These are phyloP conservation scores for Stomatorhinus ivindoensis DNA, from an alignment of 2,113 vertebrate species.

Conservation along the genomic window DNA sequence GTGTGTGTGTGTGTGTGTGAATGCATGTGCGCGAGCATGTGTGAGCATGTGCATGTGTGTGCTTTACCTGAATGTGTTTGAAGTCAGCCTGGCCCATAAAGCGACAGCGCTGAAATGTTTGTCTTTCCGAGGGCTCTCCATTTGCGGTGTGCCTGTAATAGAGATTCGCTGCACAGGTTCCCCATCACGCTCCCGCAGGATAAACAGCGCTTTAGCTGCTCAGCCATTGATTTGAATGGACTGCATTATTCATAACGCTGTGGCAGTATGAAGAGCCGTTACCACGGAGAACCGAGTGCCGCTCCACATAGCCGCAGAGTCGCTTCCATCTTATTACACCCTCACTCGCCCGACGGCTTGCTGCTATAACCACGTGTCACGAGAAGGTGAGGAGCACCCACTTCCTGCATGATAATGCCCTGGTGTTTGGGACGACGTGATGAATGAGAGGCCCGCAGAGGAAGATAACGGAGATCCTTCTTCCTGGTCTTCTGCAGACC, in stretches of 20 bases:
- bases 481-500: neutral
- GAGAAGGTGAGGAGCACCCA: neutral
- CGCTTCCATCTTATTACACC: neutral
- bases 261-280: neutral
- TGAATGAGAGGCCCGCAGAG: neutral
- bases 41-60: neutral
- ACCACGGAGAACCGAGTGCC: neutral
- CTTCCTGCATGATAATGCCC: neutral
- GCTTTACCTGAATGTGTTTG: neutral
- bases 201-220: conserved; percentile 7
- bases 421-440: neutral
- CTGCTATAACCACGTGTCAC: neutral
- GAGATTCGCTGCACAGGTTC: neutral
- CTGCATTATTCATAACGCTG: conserved; percentile 19
- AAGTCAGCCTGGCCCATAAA: neutral
- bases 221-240: conserved; percentile 14
- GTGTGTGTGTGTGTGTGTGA: no score
- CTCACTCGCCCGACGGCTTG: neutral
- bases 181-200: neutral
- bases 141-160: neutral
- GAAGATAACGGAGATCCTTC: neutral
- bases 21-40: no score
- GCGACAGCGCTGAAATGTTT: neutral
- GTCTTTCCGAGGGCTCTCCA: neutral
- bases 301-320: neutral